Base-by-base conservation (phyloP, 1,140 invertebrate genomes). In the Phortica variegata region DNA sequence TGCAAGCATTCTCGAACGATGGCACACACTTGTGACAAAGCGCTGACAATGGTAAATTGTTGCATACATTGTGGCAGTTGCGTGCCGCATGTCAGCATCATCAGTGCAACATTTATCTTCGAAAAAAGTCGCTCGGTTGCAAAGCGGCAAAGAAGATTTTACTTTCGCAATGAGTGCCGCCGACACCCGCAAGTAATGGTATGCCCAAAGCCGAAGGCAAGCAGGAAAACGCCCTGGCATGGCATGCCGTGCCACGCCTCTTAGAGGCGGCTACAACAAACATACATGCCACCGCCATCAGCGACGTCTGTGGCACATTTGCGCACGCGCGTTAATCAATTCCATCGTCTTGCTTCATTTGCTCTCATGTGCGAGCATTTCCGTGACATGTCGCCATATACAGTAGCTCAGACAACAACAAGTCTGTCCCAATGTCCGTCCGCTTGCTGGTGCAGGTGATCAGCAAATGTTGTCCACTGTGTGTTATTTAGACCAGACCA, bases 81-180 rank as follows among this genome's bases (percentile, higher is more conserved):
- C 7, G 12, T 38, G 42, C 44, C 49, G 46, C 49, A 59, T 66
- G 63, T 68, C 63, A 68, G 63, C 63, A 68, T 68, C 63, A 68
- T 68, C 63, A 68, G 65, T 37, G 63, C 39, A 16, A 63, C 63
- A 68, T 68, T 68, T 68, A 68, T 68, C 63, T 68, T 66, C 12
- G 5, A 26, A 26, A n/a, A n/a, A 26, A 26, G 23, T 26, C 23
- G 23, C 23, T 10, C 23, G 23, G 10, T 26, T 26, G 5, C 10
- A 26, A 26, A 6, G 23, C 23, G 23, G 23, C 23, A 26, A 5
- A 26, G 23, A 26, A 6, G 10, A 26, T 26, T 26, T 26, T 26
- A 26, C 23, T 26, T 26, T 26, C 23, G 23, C 23, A 26, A 26
- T n/a, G n/a, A n/a, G n/a, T n/a, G n/a, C n/a, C n/a, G n/a, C n/a